Conservation (phyloP, 2,888 invertebrate species). For the Caradrina kadenii region DNA sequence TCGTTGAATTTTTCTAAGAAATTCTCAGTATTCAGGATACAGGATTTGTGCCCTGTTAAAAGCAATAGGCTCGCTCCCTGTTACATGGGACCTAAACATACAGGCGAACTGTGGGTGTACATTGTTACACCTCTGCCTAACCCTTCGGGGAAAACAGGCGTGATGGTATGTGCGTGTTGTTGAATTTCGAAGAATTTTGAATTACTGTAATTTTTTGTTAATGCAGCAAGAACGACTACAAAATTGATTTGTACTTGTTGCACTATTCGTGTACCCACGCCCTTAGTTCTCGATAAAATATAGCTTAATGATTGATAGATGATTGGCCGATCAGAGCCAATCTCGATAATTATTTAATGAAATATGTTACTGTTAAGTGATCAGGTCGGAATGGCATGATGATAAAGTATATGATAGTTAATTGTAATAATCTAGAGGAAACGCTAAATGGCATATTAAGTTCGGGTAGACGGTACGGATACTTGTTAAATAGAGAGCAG, state of each 20-base stretch:
- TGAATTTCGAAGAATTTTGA: no score
- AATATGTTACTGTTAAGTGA: constrained; percentile 58
- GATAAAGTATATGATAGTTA: constrained; percentile 53
- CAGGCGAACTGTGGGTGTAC: no score
- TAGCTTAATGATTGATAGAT: constrained; percentile 51
- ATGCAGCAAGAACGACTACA: no score
- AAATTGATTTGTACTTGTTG: neutral
- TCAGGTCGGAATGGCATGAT: constrained; percentile 48
- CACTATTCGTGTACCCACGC: constrained; percentile 11
- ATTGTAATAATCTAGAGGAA: constrained; percentile 56
- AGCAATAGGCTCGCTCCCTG: no score
- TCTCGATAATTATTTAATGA: constrained; percentile 64
- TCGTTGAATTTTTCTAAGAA: no score
- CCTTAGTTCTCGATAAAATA: constrained; percentile 49
- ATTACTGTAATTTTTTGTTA: no score
- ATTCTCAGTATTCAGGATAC: no score
- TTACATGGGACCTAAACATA: no score
- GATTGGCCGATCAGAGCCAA: constrained; percentile 61
- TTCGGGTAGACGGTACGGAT: neutral
- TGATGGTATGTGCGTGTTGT: no score
- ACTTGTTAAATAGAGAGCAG: constrained; percentile 26
- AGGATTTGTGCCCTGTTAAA: no score
- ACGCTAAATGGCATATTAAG: constrained; percentile 41
- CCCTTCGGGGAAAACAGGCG: no score
- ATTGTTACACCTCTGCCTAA: no score